Base-by-base conservation (phyloP, 2,113 vertebrate genomes). In the Piaya cayana region DNA sequence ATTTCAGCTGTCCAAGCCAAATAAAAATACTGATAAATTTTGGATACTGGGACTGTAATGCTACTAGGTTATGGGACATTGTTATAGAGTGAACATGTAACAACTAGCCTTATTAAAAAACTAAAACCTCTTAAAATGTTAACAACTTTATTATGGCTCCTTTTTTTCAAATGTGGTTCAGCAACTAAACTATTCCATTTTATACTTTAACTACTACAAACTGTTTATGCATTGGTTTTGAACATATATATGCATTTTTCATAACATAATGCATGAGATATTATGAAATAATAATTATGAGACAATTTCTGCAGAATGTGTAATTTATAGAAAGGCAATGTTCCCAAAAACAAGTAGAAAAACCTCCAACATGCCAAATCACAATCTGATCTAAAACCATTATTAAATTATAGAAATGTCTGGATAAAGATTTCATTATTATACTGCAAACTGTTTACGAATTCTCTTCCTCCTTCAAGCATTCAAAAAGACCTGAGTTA, bases 401-500 rank as follows among this genome's bases (percentile, higher is more conserved):
- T 62, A 94, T 50, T 92, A 84, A 83, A 71, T 81, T 71, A 76
- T 1, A 89, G 22, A 93, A 92, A 79, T 59, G 49, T 32, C 70
- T 84, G 37, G 25, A 87, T 82, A 84, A 93, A 87, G 75, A 94
- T 74, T 74, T n/a, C 47, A 52, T 60, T 19, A 86, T 84, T 80
- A 83, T 8, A 14, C 3, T 84, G 80, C 69, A 88, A 90, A 92
- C 65, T 81, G 68, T 90, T 95, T 83, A 74, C 34, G 90, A 96
- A 90, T 83, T n/a, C 42, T 81, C 49, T 78, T 95, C 86, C 58
- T 93, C 39, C 47, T 83, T 85, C 82, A 70, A 26, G 70, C 71
- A 74, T 87, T 82, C 49, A 36, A 86, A 94, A 94, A 93, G 60
- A 94, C 68, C 76, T 93, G 90, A 95, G 90, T 68, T 71, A 56